Percentiles rank a stretch among this genome's conserved stretches.
Evolutionary conservation across 1,140 invertebrate species (phyloP).

Genomic region (Homalodisca vitripennis): DNA sequence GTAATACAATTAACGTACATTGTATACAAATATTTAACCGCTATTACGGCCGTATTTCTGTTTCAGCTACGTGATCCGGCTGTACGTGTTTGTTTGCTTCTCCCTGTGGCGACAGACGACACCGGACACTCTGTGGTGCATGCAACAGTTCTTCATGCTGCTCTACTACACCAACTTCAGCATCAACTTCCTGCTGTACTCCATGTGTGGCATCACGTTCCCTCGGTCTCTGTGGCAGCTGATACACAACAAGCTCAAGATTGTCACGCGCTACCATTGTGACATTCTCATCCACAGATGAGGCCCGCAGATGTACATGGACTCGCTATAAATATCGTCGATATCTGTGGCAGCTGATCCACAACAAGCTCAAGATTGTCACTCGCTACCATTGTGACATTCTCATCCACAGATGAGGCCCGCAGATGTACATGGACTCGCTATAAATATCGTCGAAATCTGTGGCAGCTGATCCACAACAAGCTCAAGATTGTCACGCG

Average conservation of each 20-base stretch:
- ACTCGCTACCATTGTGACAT: too few relatives aligned
- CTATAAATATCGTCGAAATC: too few relatives aligned
- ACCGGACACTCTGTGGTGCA: conserved; percentile 51
- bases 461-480: too few relatives aligned
- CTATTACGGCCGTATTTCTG: too few relatives aligned
- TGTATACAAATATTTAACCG: too few relatives aligned
- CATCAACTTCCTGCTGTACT: conserved; percentile 59
- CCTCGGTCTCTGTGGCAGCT: conserved; percentile 55
- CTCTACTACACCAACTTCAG: conserved; percentile 61
- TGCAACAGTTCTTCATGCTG: conserved; percentile 59
- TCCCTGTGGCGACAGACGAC: conserved; percentile 48
- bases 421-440: too few relatives aligned
- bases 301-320: not conserved
- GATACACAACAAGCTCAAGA: conserved; percentile 50
- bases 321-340: conserved; percentile 14
- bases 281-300: conserved; percentile 43
- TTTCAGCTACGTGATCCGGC: conserved; percentile 57
- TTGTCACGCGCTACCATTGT: conserved; percentile 49
- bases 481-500: too few relatives aligned
- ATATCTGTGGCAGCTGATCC: too few relatives aligned
- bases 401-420: too few relatives aligned
- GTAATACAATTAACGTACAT: too few relatives aligned
- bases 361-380: too few relatives aligned
- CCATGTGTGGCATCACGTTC: conserved; percentile 58
- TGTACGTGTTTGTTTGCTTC: conserved; percentile 55